phyloP scores from a whole-genome alignment of 2,888 invertebrate species.

The Drosophila flavopinicola region DNA sequence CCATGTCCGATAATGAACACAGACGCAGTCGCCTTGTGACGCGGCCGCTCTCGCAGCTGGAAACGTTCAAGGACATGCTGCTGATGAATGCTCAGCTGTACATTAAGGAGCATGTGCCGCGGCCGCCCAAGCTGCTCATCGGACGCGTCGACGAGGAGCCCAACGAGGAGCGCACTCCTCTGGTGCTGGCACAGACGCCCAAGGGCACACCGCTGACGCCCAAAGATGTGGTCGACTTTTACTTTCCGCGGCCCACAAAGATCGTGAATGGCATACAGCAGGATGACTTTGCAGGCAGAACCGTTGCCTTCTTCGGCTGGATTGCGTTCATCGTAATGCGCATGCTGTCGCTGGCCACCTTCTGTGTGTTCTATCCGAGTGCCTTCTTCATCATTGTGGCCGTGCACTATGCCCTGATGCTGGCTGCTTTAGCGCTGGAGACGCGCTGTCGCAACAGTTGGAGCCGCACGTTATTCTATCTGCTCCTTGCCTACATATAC shows the following conservation, averaged over 20 bases:
- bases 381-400: slow-evolving; percentile 87
- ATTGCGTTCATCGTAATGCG: slow-evolving; percentile 90
- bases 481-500: slow-evolving; percentile 90
- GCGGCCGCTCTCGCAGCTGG: slow-evolving; percentile 76
- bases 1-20: slow-evolving; percentile 54
- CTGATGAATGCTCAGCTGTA: slow-evolving; percentile 86
- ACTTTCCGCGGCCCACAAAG: slow-evolving; percentile 84
- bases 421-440: slow-evolving; percentile 88
- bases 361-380: slow-evolving; percentile 88
- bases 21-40: slow-evolving; percentile 56
- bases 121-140: slow-evolving; percentile 84
- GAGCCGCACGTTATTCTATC: slow-evolving; percentile 87
- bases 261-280: slow-evolving; percentile 89
- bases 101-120: slow-evolving; percentile 86
- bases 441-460: slow-evolving; percentile 86
- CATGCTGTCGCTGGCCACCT: slow-evolving; percentile 88
- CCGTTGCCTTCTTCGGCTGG: slow-evolving; percentile 91
- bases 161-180: slow-evolving; percentile 58
- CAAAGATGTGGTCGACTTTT: slow-evolving; percentile 82
- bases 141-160: slow-evolving; percentile 84
- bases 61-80: slow-evolving; percentile 84
- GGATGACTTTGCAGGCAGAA: slow-evolving; percentile 89
- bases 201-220: slow-evolving; percentile 60
- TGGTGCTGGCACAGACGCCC: slow-evolving; percentile 36
- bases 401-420: slow-evolving; percentile 88